phyloP scores from a whole-genome alignment of 2,888 invertebrate species.

The Furcula furcula region DNA sequence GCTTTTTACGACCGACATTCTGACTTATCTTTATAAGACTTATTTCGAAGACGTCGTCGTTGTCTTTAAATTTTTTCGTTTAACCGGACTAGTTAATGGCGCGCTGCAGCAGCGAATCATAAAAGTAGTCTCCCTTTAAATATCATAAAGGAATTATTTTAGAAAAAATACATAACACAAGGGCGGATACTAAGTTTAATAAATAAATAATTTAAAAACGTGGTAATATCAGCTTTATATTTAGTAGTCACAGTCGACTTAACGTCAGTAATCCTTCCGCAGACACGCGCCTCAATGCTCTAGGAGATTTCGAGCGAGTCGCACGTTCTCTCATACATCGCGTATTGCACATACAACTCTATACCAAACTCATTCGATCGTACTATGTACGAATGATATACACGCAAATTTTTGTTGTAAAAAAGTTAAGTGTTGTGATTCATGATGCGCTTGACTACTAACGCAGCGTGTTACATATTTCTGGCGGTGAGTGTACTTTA shows the following conservation, averaged over 20 bases:
- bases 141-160: too few species aligned
- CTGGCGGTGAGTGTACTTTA: slow-evolving; percentile 55
- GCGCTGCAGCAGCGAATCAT: too few species aligned
- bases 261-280: slow-evolving; percentile 44
- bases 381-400: neutral
- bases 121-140: too few species aligned
- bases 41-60: too few species aligned
- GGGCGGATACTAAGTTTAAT: too few species aligned
- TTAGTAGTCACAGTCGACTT: slow-evolving; percentile 47
- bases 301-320: slow-evolving; percentile 48
- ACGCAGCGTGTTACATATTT: slow-evolving; percentile 48
- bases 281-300: slow-evolving; percentile 33
- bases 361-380: neutral
- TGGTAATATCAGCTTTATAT: slow-evolving; percentile 46
- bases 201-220: too few species aligned
- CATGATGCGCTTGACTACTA: slow-evolving; percentile 55
- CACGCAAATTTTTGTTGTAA: neutral
- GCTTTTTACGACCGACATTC: too few species aligned
- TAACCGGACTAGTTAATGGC: too few species aligned
- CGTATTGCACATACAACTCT: slow-evolving; percentile 1
- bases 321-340: slow-evolving; percentile 30
- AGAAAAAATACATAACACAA: too few species aligned
- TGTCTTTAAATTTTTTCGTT: too few species aligned
- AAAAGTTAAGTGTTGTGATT: slow-evolving; percentile 34
- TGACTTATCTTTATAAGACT: too few species aligned